Base-by-base conservation (phyloP, 2,113 vertebrate species). In the Desmodus rotundus region DNA sequence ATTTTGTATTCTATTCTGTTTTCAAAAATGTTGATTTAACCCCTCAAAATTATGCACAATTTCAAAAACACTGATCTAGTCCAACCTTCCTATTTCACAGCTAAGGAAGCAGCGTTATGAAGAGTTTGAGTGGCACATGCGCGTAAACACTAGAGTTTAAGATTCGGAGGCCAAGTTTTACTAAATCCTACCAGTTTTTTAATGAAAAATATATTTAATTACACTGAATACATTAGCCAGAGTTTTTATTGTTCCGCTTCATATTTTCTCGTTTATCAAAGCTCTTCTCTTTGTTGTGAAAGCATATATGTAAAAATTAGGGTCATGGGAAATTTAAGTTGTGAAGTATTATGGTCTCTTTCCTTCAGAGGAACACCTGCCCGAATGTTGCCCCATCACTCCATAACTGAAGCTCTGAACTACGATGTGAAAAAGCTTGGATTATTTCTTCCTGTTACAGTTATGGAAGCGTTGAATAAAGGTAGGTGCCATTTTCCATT, bases 341-440 rank as follows among this genome's bases (percentile, higher is more conserved):
- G 38, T 91, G 26, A 94, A 76, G 2, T 93, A 78, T 33, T 15
- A 0, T 31, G n/a, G 19, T 97, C 7, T 87, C 47, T 96, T 96
- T 90, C 80, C n/a, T n/a, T 11, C 94, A 99, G 99, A 97, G 98
- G 99, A 0, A 99, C 99, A 26, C 99, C 99, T 38, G 99, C 99
- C 5, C 98, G 99, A 74, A 92, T 98, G 52, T 96, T 98, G 12
- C 99, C 99, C 83, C 98, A 98, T 94, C 98, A 99, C 45, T 97
- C 99, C 5, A 90, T 98, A 12, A 98, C 98, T n/a, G 99, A 99
- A 54, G 98, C 99, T 0, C 33, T 99, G 96, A 98, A 99, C 97
- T 99, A 99, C 26, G 99, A 99, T 14, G 99, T 99, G 50, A 99
- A 99, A 94, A 98, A 98, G 0, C 99, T 99, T 97, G 99, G 99